Conservation (phyloP, 1,140 invertebrate species). For the Battus philenor region DNA sequence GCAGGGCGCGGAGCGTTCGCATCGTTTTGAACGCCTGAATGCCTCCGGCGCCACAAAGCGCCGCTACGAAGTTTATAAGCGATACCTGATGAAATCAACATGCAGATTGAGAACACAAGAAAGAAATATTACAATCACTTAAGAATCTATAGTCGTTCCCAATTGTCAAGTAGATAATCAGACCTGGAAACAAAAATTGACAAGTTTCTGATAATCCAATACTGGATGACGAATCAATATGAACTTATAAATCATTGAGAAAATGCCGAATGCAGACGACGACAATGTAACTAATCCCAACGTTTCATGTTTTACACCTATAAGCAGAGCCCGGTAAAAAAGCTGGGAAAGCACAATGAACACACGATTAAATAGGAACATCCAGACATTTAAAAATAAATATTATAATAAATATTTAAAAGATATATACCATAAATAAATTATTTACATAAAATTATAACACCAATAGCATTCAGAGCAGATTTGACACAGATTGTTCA, state of each 20-base stretch:
- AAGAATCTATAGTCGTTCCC: constrained; percentile 10
- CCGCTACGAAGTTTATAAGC: constrained; percentile 97
- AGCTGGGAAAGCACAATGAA: constrained; percentile 14
- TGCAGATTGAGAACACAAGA: constrained; percentile 33
- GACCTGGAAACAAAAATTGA: not conserved
- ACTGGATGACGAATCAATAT: constrained; percentile 11
- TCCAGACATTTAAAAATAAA: constrained; percentile 16
- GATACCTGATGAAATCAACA: constrained; percentile 86
- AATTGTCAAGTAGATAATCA: not conserved
- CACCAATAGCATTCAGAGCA: constrained; percentile 46
- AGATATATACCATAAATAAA: constrained; percentile 12
- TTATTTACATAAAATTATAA: constrained; percentile 27
- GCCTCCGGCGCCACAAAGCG: constrained; percentile 93
- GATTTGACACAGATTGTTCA: constrained; percentile 30
- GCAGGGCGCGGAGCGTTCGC: constrained; percentile 95
- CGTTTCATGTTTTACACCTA: no score
- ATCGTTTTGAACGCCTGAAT: constrained; percentile 99
- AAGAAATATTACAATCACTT: constrained; percentile 18
- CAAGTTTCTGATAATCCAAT: constrained; percentile 1
- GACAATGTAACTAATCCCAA: no score
- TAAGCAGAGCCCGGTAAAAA: not conserved
- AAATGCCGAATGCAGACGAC: constrained; percentile 1
- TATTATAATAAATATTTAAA: constrained; percentile 34
- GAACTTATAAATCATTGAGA: constrained; percentile 2
- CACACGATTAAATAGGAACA: constrained; percentile 3